Base-by-base conservation (phyloP, 2,797 vertebrate genomes). In the Pseudochirops corinnae region DNA sequence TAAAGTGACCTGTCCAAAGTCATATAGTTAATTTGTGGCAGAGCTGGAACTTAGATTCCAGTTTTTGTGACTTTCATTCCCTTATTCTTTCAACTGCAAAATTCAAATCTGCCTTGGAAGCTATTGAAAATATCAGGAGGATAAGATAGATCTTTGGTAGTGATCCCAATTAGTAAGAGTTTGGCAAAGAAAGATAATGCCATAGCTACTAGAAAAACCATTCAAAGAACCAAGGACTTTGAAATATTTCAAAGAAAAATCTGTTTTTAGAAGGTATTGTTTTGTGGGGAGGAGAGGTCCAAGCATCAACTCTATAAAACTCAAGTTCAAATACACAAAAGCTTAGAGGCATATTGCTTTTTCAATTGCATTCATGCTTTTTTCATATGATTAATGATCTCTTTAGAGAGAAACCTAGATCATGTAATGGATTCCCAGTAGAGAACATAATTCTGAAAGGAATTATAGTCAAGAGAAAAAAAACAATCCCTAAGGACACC, bases 371-470 rank as follows among this genome's bases (percentile, higher is more conserved):
- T 55, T 95, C 93, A 52, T 87, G 39, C 52, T 31, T 94, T 53
- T 91, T 94, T 7, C 93, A 56, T 92, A 93, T 98, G 90, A 96
- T 93, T 97, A 95, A 95, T 97, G 60, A 96, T 96, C 95, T 97
- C 97, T 96, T 95, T 74, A 67, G 96, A 98, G 97, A 94, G 91
- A 97, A 97, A 98, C 97, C 62, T 52, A 92, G 96, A 90, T 97
- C 0, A 0, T 91, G 31, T 96, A 94, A 97, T 97, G 95, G 96
- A 98, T 98, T 98, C 96, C 95, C 98, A 58, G 93, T 92, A 94
- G 96, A 0, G 0, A 97, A 90, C 92, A 3, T 92, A 97, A 92
- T 97, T 97, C 96, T 93, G 62, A 95, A 93, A 97, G 95, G 92
- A 97, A 92, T 92, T 52, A 57, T 94, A 93, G 97, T 92, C 95